Evolutionary conservation across 2,113 vertebrate genomes (phyloP).

Genomic region (Tauraco erythrolophus): DNA sequence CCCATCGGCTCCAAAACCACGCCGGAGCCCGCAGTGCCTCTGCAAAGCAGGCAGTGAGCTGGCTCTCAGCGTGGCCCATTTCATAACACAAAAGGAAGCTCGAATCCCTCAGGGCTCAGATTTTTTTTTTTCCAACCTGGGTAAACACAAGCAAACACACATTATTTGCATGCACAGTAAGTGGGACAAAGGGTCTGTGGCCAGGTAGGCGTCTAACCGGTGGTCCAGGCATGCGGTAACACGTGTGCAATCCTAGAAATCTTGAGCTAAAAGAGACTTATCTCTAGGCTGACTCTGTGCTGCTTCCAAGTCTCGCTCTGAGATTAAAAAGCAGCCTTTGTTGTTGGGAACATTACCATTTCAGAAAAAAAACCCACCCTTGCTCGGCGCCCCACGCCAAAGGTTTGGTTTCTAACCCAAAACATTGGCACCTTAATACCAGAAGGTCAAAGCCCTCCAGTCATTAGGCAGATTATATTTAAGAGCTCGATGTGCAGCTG

Average conservation of each 20-base stretch:
- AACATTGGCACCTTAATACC: neutral
- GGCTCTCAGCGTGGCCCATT: neutral
- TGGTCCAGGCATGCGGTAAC: slow-evolving; percentile 31
- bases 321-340: slow-evolving; percentile 44
- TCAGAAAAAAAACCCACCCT: neutral
- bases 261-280: neutral
- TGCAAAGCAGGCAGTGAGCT: neutral
- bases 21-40: neutral
- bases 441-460: neutral
- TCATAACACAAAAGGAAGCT: slow-evolving; percentile 18
- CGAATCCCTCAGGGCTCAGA: slow-evolving; percentile 11
- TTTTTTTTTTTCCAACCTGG: slow-evolving; percentile 12
- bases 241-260: neutral
- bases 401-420: neutral
- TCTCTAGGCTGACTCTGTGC: slow-evolving; percentile 4
- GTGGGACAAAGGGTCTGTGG: slow-evolving; percentile 9
- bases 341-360: slow-evolving; percentile 15
- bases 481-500: slow-evolving; percentile 3
- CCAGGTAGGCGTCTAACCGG: neutral
- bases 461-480: slow-evolving; percentile 39
- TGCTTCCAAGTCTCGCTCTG: neutral
- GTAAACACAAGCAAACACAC: neutral
- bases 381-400: neutral
- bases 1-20: neutral
- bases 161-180: slow-evolving; percentile 14